These are phyloP conservation scores for Cherax quadricarinatus DNA, from an alignment of 1,140 invertebrate genomes.

Conservation along the genomic window DNA sequence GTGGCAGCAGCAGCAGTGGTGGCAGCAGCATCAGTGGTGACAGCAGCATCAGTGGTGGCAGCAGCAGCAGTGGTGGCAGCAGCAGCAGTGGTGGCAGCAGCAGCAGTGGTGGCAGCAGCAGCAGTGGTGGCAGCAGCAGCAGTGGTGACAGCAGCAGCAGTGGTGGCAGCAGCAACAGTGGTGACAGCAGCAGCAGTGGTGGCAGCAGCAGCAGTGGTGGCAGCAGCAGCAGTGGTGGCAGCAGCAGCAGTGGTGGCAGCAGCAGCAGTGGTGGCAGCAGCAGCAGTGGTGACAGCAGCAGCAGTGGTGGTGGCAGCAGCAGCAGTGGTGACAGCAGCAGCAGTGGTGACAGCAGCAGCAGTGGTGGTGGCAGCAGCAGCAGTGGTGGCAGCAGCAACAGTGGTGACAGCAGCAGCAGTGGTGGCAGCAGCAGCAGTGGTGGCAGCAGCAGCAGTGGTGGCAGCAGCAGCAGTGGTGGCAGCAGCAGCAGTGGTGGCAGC, in stretches of 20 bases:
- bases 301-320: neutral
- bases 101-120: neutral
- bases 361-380: neutral
- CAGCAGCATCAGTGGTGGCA: neutral
- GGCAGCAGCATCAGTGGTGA: neutral
- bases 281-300: neutral
- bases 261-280: constrained; percentile 8
- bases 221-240: neutral
- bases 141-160: neutral
- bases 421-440: neutral
- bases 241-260: neutral
- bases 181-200: neutral
- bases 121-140: neutral
- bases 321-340: neutral
- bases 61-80: neutral
- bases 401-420: neutral
- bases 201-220: neutral
- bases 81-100: neutral
- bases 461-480: neutral
- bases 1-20: neutral
- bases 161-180: neutral
- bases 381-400: neutral
- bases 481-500: neutral
- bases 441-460: neutral
- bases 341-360: no score